A percentile compares a stretch with the other conserved stretches of the same genome.
Evolutionary conservation across 30 jellyfish, hydroid and myxozoan genomes (phyloP).

Genomic region (Chrysaora quinquecirrha): DNA sequence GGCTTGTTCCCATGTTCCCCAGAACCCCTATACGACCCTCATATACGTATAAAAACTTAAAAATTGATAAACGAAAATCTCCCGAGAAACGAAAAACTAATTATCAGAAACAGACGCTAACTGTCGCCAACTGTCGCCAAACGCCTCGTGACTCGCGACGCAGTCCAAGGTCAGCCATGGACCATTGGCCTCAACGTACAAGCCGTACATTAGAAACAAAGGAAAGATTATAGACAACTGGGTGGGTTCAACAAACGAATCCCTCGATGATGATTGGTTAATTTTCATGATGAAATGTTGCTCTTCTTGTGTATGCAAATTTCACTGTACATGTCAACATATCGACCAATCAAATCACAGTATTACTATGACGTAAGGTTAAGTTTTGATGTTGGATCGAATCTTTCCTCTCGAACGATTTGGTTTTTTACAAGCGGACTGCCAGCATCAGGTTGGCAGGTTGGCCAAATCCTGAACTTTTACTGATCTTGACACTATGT

Average conservation of each 20-base stretch:
- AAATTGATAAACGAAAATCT: too few relatives aligned
- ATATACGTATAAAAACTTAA: too few relatives aligned
- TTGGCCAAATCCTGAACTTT: not conserved
- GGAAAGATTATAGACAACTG: not conserved
- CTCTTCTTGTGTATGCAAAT: conserved; percentile 68
- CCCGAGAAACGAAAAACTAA: too few relatives aligned
- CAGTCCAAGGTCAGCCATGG: not conserved
- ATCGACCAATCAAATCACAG: conserved; percentile 28
- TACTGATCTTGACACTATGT: not conserved
- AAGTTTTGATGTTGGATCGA: not conserved
- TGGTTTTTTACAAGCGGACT: not conserved
- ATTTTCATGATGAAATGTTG: not conserved
- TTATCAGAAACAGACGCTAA: too few relatives aligned
- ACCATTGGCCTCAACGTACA: not conserved
- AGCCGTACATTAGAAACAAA: not conserved
- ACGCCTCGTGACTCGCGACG: not conserved
- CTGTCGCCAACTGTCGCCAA: too few relatives aligned
- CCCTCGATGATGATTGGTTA: not conserved
- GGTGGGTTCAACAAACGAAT: not conserved
- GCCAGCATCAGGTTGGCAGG: not conserved
- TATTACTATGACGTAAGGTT: conserved; percentile 31
- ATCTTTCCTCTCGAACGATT: not conserved
- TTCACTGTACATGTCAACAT: conserved; percentile 12
- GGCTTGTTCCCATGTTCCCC: too few relatives aligned
- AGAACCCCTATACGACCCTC: too few relatives aligned